Evolutionary conservation across 2,888 invertebrate species (phyloP), one percentile per base, ranked within the genome.

Genomic region (Zonitis immaculata): DNA sequence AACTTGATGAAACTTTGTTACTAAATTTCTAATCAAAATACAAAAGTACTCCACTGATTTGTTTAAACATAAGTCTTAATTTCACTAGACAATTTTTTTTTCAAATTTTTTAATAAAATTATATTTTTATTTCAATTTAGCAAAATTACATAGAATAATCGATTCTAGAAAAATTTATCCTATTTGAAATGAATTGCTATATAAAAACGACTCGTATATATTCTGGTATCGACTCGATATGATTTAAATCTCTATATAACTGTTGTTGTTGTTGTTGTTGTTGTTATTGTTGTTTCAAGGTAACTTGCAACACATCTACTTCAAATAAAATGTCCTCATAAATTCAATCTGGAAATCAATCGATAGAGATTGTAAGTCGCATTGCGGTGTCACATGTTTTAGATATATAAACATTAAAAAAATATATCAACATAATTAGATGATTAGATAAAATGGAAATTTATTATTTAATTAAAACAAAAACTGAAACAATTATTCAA

Each of bases 21-120:
- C 49, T 45, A 54, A 54, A 54, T 54, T 48, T 55, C 46, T 55
- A 51, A 51, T 55, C 51, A 51, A 54, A 50, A 51, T 26, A 51
- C 54, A 43, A 54, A 53, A 50, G 44, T 54, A 50, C 44, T 12
- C 9, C 20, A 20, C 22, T 49, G 25, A 12, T 25, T 49, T 53
- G 43, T 54, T 44, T 20, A 28, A 35, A 4, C 9, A n/a, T n/a
- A 26, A 25, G 12, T 28, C 18, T n/a, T n/a, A 25, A 20, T 18
- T 44, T 28, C 9, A 8, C 6, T 26, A n/a, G n/a, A 28, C 16
- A 45, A 28, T 28, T 14, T 20, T 28, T 4, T 22, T 22, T 22
- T n/a, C n/a, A n/a, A n/a, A n/a, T n/a, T n/a, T n/a, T n/a, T n/a
- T n/a, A n/a, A n/a, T n/a, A n/a, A n/a, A n/a, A n/a, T n/a, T n/a